Base-by-base conservation (phyloP, 64 coral and sea anemone species). In the Trachythela sp. region DNA sequence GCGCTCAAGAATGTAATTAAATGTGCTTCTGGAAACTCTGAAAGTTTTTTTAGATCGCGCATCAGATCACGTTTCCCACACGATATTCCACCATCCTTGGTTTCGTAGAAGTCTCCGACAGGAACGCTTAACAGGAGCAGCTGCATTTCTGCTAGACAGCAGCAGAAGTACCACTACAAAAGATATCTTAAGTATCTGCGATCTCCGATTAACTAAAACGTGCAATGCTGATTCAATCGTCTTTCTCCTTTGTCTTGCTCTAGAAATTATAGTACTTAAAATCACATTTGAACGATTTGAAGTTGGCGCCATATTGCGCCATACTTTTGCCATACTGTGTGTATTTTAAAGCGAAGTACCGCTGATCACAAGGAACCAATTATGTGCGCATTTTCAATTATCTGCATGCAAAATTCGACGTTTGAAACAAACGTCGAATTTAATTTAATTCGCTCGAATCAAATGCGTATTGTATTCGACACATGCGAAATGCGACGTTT, bases 261-360 rank as follows among this genome's bases (percentile, higher is more conserved):
- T 6, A 70, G 7, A 8, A 5, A 70, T 8, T 9, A 70, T n/a
- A 70, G 8, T 9, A 70, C 24, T 70, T 70, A 70, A n/a, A 5
- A 70, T 9, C 24, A n/a, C 18, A 26, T 22, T 70, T 26, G 30
- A 8, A 7, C 5, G 7, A n/a, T 70, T 70, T 70, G 64, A 70
- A 70, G 7, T 70, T 70, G 64, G 64, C 64, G 64, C 64, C 64
- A 70, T 70, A 70, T 70, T 70, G 64, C 64, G 64, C 64, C 7
- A 49, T 9, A 49, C 48, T n/a, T n/a, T n/a, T n/a, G n/a, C n/a
- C n/a, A n/a, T n/a, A n/a, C n/a, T n/a, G n/a, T n/a, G n/a, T n/a
- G n/a, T n/a, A n/a, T n/a, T n/a, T n/a, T n/a, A n/a, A n/a, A n/a
- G n/a, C n/a, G n/a, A n/a, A n/a, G n/a, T n/a, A n/a, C n/a, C n/a